phyloP scores from a whole-genome alignment of 1,140 invertebrate genomes.

The Sinella curviseta region DNA sequence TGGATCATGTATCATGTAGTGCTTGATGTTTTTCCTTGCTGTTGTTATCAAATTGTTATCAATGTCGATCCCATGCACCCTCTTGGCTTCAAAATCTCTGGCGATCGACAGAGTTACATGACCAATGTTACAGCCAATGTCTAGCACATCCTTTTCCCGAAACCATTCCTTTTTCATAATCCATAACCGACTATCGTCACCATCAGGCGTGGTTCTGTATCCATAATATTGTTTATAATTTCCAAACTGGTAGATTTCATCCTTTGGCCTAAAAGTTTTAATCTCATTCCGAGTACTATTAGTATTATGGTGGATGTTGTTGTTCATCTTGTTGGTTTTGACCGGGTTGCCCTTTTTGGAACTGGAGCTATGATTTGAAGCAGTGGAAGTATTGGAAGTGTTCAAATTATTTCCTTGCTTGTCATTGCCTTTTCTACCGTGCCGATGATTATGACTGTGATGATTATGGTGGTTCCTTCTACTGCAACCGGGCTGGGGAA shows the following conservation, averaged over 20 bases:
- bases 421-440: constrained; percentile 46
- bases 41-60: constrained; percentile 82
- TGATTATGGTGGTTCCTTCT: constrained; percentile 51
- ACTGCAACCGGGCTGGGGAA: constrained; percentile 81
- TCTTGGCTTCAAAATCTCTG: constrained; percentile 76
- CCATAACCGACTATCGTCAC: constrained; percentile 77
- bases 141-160: constrained; percentile 84
- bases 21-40: constrained; percentile 76
- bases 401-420: constrained; percentile 44
- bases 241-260: constrained; percentile 84
- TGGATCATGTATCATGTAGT: constrained; percentile 67
- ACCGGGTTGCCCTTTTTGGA: constrained; percentile 2
- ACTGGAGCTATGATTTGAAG: constrained; percentile 33
- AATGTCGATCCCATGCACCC: constrained; percentile 92
- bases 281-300: neutral
- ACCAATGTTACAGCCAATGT: constrained; percentile 97
- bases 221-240: constrained; percentile 97
- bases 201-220: constrained; percentile 79
- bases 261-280: constrained; percentile 55
- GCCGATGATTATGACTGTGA: constrained; percentile 45
- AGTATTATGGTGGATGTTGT: neutral
- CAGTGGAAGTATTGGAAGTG: constrained; percentile 2
- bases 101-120: constrained; percentile 83
- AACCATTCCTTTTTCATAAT: constrained; percentile 84
- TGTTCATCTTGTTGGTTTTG: neutral